Conservation (phyloP, 1,140 invertebrate species). For the Cardiocondyla obscurior region DNA sequence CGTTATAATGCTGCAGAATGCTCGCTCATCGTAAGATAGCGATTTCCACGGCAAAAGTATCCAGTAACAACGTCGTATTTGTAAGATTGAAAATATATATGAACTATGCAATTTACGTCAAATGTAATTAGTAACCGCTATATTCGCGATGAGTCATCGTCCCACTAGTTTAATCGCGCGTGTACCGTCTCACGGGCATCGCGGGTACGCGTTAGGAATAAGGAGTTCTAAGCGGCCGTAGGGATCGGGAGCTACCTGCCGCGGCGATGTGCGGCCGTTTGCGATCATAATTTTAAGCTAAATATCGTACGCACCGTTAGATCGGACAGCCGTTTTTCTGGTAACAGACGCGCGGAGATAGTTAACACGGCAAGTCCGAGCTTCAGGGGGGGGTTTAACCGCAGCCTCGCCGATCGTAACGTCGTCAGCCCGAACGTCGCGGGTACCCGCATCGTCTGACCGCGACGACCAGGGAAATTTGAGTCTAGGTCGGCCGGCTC, state of each 20-base stretch:
- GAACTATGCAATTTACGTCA: slow-evolving; percentile 40
- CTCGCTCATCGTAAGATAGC: not conserved
- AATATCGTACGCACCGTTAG: slow-evolving; percentile 34
- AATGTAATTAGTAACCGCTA: slow-evolving; percentile 31
- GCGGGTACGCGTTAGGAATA: slow-evolving; percentile 6
- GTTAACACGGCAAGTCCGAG: not conserved
- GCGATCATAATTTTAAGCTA: slow-evolving; percentile 20
- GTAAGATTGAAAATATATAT: slow-evolving; percentile 43
- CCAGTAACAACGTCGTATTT: slow-evolving; percentile 27
- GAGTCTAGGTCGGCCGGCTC: slow-evolving; percentile 30
- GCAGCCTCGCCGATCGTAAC: slow-evolving; percentile 4
- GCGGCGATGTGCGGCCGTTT: not conserved
- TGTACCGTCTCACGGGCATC: not conserved
- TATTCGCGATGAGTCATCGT: slow-evolving; percentile 16
- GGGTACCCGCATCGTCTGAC: slow-evolving; percentile 5
- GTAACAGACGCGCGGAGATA: not conserved
- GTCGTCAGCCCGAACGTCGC: slow-evolving; percentile 26
- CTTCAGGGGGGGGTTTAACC: slow-evolving; percentile 32
- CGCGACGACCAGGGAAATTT: slow-evolving; percentile 42
- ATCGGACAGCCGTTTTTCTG: not conserved
- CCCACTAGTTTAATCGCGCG: slow-evolving; percentile 34
- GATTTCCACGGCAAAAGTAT: not conserved
- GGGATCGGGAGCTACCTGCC: not conserved
- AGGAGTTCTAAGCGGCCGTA: too few relatives aligned
- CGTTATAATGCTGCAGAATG: not conserved